Evolutionary conservation across 2,888 invertebrate genomes (phyloP).

Genomic region (Celastrina argiolus): DNA sequence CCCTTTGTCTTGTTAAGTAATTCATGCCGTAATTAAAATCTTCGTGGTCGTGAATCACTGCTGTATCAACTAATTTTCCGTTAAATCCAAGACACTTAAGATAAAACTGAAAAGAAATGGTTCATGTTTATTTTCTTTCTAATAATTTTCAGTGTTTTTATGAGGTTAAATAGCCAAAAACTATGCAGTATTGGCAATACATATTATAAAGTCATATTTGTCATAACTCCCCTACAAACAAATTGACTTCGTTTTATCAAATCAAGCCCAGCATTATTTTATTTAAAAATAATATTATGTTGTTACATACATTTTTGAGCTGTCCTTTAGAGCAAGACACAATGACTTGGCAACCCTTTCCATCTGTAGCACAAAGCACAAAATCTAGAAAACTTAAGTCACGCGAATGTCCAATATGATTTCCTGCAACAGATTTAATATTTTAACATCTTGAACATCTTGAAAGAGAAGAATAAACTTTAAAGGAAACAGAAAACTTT

Average conservation of each 20-base stretch:
- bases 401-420: conserved; percentile 52
- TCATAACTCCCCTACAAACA: too few relatives aligned
- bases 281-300: too few relatives aligned
- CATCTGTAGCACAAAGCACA: conserved; percentile 43
- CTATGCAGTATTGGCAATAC: too few relatives aligned
- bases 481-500: not conserved
- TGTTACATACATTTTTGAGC: conserved; percentile 46
- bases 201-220: too few relatives aligned
- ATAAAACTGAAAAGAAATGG: conserved; percentile 1
- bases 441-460: not conserved
- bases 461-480: not conserved
- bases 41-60: not conserved
- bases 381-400: conserved; percentile 50
- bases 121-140: too few relatives aligned
- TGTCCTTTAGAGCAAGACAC: conserved; percentile 44
- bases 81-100: not conserved
- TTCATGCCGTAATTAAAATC: not conserved
- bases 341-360: conserved; percentile 48
- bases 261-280: too few relatives aligned
- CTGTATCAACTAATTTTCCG: conserved; percentile 9
- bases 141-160: not conserved
- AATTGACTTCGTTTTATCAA: too few relatives aligned
- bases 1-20: not conserved
- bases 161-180: too few relatives aligned
- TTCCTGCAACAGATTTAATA: conserved; percentile 40